Evolutionary conservation across 2,113 vertebrate species (phyloP).

Genomic region (Festucalex cinctus): DNA sequence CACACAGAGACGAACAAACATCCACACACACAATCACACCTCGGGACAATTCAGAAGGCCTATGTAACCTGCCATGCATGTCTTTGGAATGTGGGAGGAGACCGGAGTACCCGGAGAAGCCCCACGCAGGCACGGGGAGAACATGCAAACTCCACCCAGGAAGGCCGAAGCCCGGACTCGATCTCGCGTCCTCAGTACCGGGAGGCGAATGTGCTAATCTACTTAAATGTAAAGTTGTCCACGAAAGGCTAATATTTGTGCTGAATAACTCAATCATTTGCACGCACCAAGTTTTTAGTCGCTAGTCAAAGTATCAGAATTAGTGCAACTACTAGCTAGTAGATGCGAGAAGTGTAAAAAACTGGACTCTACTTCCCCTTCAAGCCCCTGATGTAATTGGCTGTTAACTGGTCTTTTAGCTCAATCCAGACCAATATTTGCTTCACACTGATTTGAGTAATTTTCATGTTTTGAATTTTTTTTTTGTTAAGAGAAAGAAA

Average conservation of each 20-base stretch:
- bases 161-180: no score
- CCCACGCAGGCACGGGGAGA: no score
- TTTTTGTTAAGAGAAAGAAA: slow-evolving; percentile 4
- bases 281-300: not conserved
- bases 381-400: not conserved
- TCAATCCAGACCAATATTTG: not conserved
- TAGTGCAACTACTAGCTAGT: slow-evolving; percentile 8
- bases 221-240: not conserved
- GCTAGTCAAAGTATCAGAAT: not conserved
- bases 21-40: no score
- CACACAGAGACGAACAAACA: no score
- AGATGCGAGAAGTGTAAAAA: not conserved
- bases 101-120: no score
- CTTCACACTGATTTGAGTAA: not conserved
- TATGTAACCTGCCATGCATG: no score
- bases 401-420: not conserved
- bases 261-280: not conserved
- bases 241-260: not conserved
- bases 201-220: no score
- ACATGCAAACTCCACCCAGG: no score
- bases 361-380: not conserved
- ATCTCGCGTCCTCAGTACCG: no score
- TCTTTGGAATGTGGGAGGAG: no score
- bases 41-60: no score
- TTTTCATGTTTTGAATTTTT: not conserved